A percentile compares a stretch with the other conserved stretches of the same genome.
These are phyloP conservation scores for Patella depressa DNA, from an alignment of 2,888 invertebrate species.

Conservation along the genomic window DNA sequence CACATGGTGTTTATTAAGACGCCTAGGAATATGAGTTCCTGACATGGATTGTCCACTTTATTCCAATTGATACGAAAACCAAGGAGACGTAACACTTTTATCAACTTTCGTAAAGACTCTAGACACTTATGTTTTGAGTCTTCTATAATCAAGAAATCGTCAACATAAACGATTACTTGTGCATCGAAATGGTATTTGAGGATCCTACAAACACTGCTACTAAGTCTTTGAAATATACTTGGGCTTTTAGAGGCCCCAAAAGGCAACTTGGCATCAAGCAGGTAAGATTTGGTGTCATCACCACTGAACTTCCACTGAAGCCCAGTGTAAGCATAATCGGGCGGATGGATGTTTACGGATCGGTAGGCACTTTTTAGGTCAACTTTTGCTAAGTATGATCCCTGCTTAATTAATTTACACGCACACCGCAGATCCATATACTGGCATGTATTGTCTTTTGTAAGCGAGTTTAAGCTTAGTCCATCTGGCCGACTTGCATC, in stretches of 20 bases:
- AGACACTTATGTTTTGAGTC: background rate
- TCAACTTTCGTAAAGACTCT: too few species aligned
- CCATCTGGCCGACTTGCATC: constrained; percentile 13
- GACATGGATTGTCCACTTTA: too few species aligned
- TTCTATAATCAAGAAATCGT: background rate
- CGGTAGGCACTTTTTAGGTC: constrained; percentile 15
- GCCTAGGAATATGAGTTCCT: too few species aligned
- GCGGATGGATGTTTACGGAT: background rate
- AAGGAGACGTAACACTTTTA: too few species aligned
- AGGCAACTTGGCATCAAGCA: background rate
- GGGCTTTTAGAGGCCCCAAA: background rate
- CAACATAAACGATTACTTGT: background rate
- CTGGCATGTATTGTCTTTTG: constrained; percentile 4
- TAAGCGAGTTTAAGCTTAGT: background rate
- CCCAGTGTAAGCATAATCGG: background rate
- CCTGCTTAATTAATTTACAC: background rate
- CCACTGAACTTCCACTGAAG: background rate
- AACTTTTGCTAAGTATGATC: constrained; percentile 3
- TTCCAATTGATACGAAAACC: too few species aligned
- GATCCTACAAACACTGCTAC: background rate
- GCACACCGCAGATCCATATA: constrained; percentile 10
- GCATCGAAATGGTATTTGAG: background rate
- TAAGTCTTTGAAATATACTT: background rate
- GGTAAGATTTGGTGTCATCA: background rate
- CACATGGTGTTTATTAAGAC: too few species aligned